Conservation (phyloP, 2,113 vertebrate genomes). For the Oryzias curvinotus region DNA sequence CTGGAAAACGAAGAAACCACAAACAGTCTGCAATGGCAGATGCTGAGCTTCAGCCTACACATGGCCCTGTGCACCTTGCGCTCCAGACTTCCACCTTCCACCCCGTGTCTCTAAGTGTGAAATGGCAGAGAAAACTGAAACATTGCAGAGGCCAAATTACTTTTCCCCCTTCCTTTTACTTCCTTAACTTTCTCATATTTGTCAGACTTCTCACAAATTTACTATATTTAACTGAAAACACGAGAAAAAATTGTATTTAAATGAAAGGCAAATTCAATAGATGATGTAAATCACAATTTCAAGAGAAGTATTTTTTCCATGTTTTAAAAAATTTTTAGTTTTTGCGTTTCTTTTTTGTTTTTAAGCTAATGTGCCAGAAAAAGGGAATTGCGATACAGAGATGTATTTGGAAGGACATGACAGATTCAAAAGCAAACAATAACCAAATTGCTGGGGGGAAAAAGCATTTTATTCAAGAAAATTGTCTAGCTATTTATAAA, state of each 20-base stretch:
- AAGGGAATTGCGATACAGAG: too few relatives aligned
- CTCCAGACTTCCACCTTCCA: slow-evolving; percentile 50
- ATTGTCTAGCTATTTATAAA: too few relatives aligned
- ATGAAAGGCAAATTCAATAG: background rate
- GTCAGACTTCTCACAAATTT: slow-evolving; percentile 19
- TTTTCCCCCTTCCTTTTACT: slow-evolving; percentile 42
- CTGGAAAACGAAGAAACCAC: slow-evolving; percentile 68
- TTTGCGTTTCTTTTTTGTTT: too few relatives aligned
- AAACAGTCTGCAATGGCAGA: slow-evolving; percentile 65
- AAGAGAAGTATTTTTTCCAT: too few relatives aligned
- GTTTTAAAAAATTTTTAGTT: too few relatives aligned
- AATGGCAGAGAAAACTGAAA: slow-evolving; percentile 56
- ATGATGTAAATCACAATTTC: too few relatives aligned
- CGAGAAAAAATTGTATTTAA: background rate
- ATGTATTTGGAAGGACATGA: too few relatives aligned
- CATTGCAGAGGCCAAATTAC: slow-evolving; percentile 37
- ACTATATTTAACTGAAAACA: background rate
- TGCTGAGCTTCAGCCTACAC: slow-evolving; percentile 59
- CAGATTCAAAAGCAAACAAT: too few relatives aligned
- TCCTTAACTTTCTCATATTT: slow-evolving; percentile 27
- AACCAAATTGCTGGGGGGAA: too few relatives aligned
- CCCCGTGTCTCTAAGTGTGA: slow-evolving; percentile 49
- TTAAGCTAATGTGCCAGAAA: too few relatives aligned
- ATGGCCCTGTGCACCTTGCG: slow-evolving; percentile 45
- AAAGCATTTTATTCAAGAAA: too few relatives aligned